Conservation (phyloP, 2,888 invertebrate genomes). For the Drosophila yooni region DNA sequence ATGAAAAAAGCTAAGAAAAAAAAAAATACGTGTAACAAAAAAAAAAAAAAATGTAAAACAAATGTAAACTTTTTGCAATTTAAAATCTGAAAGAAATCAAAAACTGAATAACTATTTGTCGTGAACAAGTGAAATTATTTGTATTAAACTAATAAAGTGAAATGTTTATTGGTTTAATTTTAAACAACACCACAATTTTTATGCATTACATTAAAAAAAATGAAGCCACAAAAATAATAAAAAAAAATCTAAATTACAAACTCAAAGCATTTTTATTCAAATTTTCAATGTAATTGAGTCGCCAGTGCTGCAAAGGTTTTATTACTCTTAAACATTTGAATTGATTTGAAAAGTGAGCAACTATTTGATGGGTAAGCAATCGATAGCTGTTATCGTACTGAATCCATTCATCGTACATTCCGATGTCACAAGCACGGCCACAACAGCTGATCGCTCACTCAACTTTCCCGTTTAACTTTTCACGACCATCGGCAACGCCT, state of each 20-base stretch:
- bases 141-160: constrained; percentile 74
- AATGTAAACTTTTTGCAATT: constrained; percentile 65
- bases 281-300: neutral
- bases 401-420: neutral
- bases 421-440: constrained; percentile 2
- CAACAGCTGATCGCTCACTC: constrained; percentile 27
- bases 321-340: neutral
- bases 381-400: constrained; percentile 12
- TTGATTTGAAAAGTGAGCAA: neutral
- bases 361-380: neutral
- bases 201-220: constrained; percentile 68
- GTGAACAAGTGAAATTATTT: constrained; percentile 67
- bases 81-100: constrained; percentile 45
- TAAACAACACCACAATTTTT: constrained; percentile 68
- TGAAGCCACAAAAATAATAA: constrained; percentile 51
- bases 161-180: constrained; percentile 76
- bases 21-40: constrained; percentile 42
- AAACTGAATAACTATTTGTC: constrained; percentile 59
- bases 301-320: neutral
- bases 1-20: constrained; percentile 21
- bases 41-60: constrained; percentile 36
- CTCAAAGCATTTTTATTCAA: neutral
- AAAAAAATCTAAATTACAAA: constrained; percentile 59
- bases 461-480: constrained; percentile 8
- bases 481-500: constrained; percentile 26